Base-by-base conservation (phyloP, 92 coral and sea anemone species). In the Meandrina meandrites region DNA sequence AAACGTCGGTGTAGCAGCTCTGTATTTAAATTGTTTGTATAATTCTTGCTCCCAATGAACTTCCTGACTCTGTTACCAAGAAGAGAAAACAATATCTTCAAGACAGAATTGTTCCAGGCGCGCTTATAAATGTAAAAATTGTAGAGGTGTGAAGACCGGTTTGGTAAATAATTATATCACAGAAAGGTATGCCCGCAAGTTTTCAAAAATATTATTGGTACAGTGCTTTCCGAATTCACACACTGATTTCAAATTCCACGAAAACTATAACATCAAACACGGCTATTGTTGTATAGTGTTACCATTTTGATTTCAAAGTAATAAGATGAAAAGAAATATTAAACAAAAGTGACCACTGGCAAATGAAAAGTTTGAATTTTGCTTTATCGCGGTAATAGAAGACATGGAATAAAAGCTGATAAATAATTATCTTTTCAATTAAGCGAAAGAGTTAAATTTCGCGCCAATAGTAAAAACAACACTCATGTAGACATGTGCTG, bases 21-120 rank as follows among this genome's bases (percentile, higher is more conserved):
- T 86, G 89, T 96, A 96, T 86, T 96, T 96, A 69, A 96, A 96
- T 88, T 96, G 99, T 86, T 95, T 93, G 77, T 96, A 96, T 56
- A 96, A 81, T 57, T 96, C 99, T 87, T 96, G 99, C 66, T 96
- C 99, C 99, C 99, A 96, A 2, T 83, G 82, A 19, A 93, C 70
- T 3, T 75, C 88, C 76, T 75, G 81, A 57, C 83, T 93, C 99
- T 96, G 79, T 21, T 76, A 58, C 30, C 73, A 79, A 81, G 31
- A 66, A 14, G 37, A 79, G 67, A 78, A 8, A 35, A 24, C 3
- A 3, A 10, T 19, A 18, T 54, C 10, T 5, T 17, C 11, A 73
- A 73, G 78, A 72, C 40, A 71, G 32, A 36, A 13, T 31, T 72
- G 19, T 60, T 22, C 31, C 68, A 60, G 12, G 30, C 68, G 68